Percentiles rank a stretch among this genome's conserved stretches.
phyloP scores from a whole-genome alignment of 2,888 invertebrate genomes.

The Phyllotreta cruciferae region DNA sequence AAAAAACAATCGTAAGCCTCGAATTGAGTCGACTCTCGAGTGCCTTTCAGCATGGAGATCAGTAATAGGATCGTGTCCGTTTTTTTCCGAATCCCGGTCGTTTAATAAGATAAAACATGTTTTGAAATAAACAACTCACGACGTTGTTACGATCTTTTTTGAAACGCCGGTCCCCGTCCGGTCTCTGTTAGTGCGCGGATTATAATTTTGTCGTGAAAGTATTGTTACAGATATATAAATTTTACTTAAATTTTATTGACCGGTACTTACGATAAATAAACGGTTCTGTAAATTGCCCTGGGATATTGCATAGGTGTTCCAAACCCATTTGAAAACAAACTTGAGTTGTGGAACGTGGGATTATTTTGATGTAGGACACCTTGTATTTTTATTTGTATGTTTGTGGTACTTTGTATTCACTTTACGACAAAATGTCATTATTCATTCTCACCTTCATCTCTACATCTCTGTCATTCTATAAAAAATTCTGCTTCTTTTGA shows the following conservation, averaged over 20 bases:
- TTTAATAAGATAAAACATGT: slow-evolving; percentile 32
- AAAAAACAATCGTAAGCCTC: slow-evolving; percentile 8
- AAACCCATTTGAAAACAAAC: too few relatives aligned
- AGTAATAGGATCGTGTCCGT: slow-evolving; percentile 8
- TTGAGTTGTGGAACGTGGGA: too few relatives aligned
- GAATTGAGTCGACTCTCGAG: slow-evolving; percentile 5
- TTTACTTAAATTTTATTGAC: slow-evolving; percentile 11
- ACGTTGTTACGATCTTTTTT: slow-evolving; percentile 25
- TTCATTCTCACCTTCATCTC: too few relatives aligned
- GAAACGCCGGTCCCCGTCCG: slow-evolving; percentile 27
- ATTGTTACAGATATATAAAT: slow-evolving; percentile 19
- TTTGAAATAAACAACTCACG: slow-evolving; percentile 31
- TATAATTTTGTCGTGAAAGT: slow-evolving; percentile 31
- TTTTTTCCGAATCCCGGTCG: slow-evolving; percentile 14
- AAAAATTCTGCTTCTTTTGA: too few relatives aligned
- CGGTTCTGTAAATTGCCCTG: background rate
- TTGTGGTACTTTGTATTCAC: too few relatives aligned
- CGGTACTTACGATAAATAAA: slow-evolving; percentile 12
- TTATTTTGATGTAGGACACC: too few relatives aligned
- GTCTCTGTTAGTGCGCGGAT: slow-evolving; percentile 5
- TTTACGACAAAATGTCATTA: too few relatives aligned
- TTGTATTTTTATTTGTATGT: too few relatives aligned
- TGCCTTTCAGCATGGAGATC: slow-evolving; percentile 11
- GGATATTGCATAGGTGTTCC: too few relatives aligned
- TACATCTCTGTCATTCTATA: too few relatives aligned